Evolutionary conservation across 2,113 vertebrate species (phyloP).

Genomic region (Alethe diademata): DNA sequence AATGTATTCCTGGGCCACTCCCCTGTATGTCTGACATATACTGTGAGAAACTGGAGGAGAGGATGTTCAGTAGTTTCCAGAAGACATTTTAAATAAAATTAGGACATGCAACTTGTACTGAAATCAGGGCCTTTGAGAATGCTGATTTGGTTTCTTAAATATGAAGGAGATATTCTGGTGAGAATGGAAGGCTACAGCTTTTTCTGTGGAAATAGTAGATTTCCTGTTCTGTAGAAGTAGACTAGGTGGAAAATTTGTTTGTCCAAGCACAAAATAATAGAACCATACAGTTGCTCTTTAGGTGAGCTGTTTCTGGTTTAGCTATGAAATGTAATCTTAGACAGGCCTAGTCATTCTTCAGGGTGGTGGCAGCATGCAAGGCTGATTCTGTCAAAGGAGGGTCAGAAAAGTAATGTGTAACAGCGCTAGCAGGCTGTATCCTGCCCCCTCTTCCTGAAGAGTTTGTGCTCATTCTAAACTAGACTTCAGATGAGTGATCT

Average conservation of each 20-base stretch:
- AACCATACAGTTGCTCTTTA: background rate
- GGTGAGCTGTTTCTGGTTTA: background rate
- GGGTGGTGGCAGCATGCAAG: background rate
- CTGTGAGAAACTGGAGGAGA: background rate
- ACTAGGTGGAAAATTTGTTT: background rate
- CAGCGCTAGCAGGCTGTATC: background rate
- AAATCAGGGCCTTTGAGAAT: background rate
- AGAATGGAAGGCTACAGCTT: background rate
- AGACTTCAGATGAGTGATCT: background rate
- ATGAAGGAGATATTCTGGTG: background rate
- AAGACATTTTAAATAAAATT: background rate
- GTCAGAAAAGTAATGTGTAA: background rate
- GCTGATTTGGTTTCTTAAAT: background rate
- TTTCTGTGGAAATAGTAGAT: background rate
- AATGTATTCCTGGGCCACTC: background rate
- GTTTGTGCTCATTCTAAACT: background rate
- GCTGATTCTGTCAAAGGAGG: fast-evolving
- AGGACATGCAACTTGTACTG: background rate
- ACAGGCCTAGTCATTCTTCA: background rate
- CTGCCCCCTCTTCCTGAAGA: background rate
- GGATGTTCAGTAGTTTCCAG: background rate
- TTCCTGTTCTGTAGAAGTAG: background rate
- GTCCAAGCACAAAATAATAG: background rate
- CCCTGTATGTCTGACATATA: fast-evolving
- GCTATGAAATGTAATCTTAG: background rate